Conservation (phyloP, 2,797 vertebrate species). For the Selene dorsalis region DNA sequence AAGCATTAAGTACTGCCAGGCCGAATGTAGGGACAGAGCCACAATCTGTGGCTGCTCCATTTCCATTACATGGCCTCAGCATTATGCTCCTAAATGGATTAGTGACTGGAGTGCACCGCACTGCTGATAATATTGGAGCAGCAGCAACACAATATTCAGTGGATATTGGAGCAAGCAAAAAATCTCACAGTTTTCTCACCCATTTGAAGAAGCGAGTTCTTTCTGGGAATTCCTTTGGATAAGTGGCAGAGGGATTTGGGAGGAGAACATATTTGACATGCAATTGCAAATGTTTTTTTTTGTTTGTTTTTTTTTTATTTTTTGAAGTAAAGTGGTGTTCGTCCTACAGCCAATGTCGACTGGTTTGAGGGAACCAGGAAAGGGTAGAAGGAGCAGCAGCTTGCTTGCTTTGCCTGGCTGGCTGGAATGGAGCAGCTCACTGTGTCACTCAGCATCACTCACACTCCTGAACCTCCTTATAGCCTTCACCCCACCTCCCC, state of each 20-base stretch:
- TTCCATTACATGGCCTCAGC: slow-evolving; percentile 75
- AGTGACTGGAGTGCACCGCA: slow-evolving; percentile 70
- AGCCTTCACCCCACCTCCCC: slow-evolving; percentile 39
- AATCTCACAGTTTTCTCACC: slow-evolving; percentile 13
- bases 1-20: slow-evolving; percentile 48
- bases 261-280: slow-evolving; percentile 8
- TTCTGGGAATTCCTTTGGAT: slow-evolving; percentile 17
- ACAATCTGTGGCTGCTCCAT: slow-evolving; percentile 63
- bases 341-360: slow-evolving; percentile 20
- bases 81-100: slow-evolving; percentile 80
- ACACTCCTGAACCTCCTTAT: slow-evolving; percentile 61
- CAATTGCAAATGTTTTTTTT: not conserved
- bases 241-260: slow-evolving; percentile 17
- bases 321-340: slow-evolving; percentile 21
- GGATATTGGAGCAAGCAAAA: slow-evolving; percentile 32
- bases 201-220: slow-evolving; percentile 23
- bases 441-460: slow-evolving; percentile 76
- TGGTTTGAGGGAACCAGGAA: slow-evolving; percentile 19
- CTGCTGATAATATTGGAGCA: slow-evolving; percentile 69
- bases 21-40: slow-evolving; percentile 52
- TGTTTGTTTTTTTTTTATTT: slow-evolving; percentile 18
- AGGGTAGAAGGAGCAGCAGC: slow-evolving; percentile 53
- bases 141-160: slow-evolving; percentile 52
- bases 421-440: slow-evolving; percentile 80
- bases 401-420: slow-evolving; percentile 86